Base-by-base conservation (phyloP, 2,797 vertebrate genomes). In the Helostoma temminkii region DNA sequence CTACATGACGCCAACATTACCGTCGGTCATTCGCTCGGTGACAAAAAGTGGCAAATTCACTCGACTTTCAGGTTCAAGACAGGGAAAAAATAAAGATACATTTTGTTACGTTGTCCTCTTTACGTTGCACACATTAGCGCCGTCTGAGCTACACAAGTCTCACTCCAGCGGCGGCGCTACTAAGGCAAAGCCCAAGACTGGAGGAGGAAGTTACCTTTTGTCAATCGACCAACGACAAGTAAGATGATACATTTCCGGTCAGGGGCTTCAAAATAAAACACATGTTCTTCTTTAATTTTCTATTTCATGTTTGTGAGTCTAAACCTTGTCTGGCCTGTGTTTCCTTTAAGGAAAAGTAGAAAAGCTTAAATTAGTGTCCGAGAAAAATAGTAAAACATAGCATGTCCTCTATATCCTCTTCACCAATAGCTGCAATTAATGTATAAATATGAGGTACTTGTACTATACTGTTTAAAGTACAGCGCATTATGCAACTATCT, bases 151-250 rank as follows among this genome's bases (percentile, higher is more conserved):
- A 53, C 62, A 5, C 60, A 53, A 73, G 50, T 81, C 61, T n/a
- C 30, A 57, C 28, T 61, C 53, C 52, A 21, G 56, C 47, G 54
- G 61, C 61, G 37, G 63, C 28, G 76, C 60, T 66, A 41, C 55
- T 76, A 67, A 73, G 78, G 85, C 65, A 71, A 66, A 49, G 75
- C 66, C 70, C 77, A 77, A 66, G 78, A 76, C 57, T 67, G 78
- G 79, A 80, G 84, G 78, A 90, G 88, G 89, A 90, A 91, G 87
- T 89, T 83, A 81, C 86, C 86, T 81, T 77, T 68, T 57, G 41
- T 74, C 81, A 67, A 28, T 88, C 76, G 78, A 81, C 85, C 72
- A 66, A 70, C 60, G 49, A 66, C 64, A 74, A 85, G 88, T 53
- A 70, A 78, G 73, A 85, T 65, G 16, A 18, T 1, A 4, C 9